Base-by-base conservation (phyloP, 2,888 invertebrate species). In the Liopterus haemorrhoidalis region DNA sequence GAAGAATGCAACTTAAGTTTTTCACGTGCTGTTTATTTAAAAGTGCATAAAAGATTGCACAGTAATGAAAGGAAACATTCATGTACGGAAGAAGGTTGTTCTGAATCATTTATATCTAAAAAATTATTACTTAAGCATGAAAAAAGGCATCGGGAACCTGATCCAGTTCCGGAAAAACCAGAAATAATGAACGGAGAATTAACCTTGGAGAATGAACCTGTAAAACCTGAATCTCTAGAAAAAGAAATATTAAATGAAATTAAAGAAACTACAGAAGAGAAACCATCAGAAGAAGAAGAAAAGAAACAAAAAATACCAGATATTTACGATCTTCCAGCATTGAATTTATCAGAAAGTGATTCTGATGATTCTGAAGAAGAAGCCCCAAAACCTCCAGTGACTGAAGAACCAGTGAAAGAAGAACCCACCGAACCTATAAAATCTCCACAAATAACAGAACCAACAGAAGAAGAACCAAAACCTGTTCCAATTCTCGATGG, bases 271-370 rank as follows among this genome's bases (percentile, higher is more conserved):
- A 68, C 68, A 56, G 67, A 67, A 39, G 58, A 64, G 25, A 53
- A 55, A 33, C 54, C 56, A 4, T 54, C n/a, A 6, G 53, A 56
- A 45, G 48, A 51, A 12, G 48, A 33, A 14, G 45, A 48, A 19
- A 54, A 60, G 47, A 51, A 58, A 2, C 72, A 72, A 56, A 67
- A 66, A 4, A 74, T 77, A 39, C 74, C 79, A 3, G 82, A 82
- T 59, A 73, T 82, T 2, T 73, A 74, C 50, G 79, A 89, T 69
- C 69, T 90, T 41, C 88, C 87, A 2, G 88, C 85, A 2, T 70
- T 88, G 28, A 89, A 89, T 71, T 71, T 90, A 28, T 89, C 88
- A 1, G 89, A 89, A 59, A 87, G 87, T 62, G 89, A 88, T 57
- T 85, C 83, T 51, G 78, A 79, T 37, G 86, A 85, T 50, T 77